Percentiles rank a stretch among this genome's conserved stretches.
phyloP scores from a whole-genome alignment of 2,888 invertebrate genomes.

The Onthophagus sagittarius region DNA sequence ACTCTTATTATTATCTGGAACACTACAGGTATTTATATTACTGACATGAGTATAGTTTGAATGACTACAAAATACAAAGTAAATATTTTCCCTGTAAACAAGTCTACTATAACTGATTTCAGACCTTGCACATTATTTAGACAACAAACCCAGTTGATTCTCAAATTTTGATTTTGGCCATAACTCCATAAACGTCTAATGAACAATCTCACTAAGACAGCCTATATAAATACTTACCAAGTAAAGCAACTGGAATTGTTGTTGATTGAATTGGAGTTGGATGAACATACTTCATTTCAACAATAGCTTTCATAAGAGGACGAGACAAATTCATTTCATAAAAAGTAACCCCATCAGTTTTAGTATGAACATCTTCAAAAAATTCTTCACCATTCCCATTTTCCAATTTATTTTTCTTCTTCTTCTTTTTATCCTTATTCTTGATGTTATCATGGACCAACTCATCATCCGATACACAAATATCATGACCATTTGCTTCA shows the following conservation, averaged over 20 bases:
- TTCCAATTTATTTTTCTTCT: slow-evolving; percentile 53
- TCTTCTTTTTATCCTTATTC: slow-evolving; percentile 61
- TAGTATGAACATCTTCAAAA: slow-evolving; percentile 66
- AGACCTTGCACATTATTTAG: too few species aligned
- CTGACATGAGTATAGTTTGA: too few species aligned
- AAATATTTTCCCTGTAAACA: too few species aligned
- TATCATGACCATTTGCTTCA: slow-evolving; percentile 48
- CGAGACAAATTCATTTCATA: slow-evolving; percentile 96
- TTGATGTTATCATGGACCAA: slow-evolving; percentile 68
- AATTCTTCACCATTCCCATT: slow-evolving; percentile 53
- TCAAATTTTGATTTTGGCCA: too few species aligned
- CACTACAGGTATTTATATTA: too few species aligned
- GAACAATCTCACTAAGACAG: too few species aligned
- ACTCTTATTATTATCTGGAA: too few species aligned
- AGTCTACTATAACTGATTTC: too few species aligned
- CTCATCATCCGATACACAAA: slow-evolving; percentile 74
- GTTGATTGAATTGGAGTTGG: slow-evolving; percentile 97
- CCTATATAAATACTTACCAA: slow-evolving; percentile 52
- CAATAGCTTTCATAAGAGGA: slow-evolving; percentile 88
- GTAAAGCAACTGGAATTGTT: slow-evolving; percentile 88
- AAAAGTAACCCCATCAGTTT: slow-evolving; percentile 66
- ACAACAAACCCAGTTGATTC: too few species aligned
- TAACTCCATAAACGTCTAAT: too few species aligned
- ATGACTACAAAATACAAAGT: too few species aligned
- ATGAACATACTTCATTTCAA: slow-evolving; percentile 81